phyloP scores from a whole-genome alignment of 2,113 vertebrate species.

The Parus major region DNA sequence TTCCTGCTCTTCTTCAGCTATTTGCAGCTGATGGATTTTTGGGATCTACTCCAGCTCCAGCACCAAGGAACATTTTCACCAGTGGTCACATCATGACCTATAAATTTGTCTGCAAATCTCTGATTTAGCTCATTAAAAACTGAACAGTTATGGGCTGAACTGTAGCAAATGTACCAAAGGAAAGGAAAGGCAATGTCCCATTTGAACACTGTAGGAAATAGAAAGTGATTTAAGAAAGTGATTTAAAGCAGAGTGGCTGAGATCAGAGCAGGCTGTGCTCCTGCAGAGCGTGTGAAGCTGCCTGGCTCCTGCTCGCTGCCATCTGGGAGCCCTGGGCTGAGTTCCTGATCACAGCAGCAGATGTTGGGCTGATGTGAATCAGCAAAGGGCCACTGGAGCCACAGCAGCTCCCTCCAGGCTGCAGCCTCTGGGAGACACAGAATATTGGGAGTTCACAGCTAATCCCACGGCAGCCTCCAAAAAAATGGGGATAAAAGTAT shows the following conservation, averaged over 20 bases:
- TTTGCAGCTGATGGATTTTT: not conserved
- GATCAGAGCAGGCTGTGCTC: not conserved
- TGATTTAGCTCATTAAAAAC: not conserved
- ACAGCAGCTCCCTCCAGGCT: not conserved
- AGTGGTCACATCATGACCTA: not conserved
- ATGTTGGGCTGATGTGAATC: slow-evolving; percentile 29
- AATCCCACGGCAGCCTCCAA: not conserved
- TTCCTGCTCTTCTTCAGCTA: not conserved
- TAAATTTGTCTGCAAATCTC: not conserved
- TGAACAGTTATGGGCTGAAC: not conserved
- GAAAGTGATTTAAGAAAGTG: not conserved
- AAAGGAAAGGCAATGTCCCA: not conserved
- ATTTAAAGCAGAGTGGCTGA: not conserved
- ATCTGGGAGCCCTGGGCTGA: not conserved
- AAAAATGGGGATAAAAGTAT: not conserved
- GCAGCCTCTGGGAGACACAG: not conserved
- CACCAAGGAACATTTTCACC: not conserved
- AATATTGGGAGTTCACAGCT: not conserved
- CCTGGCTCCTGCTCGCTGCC: not conserved
- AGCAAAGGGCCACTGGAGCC: not conserved
- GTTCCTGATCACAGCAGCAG: not conserved
- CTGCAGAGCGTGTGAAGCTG: not conserved
- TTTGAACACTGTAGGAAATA: not conserved
- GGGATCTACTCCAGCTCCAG: not conserved
- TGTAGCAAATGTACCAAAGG: not conserved